These are phyloP conservation scores for Phymatocera aterrima DNA, from an alignment of 2,888 invertebrate genomes.

Conservation along the genomic window DNA sequence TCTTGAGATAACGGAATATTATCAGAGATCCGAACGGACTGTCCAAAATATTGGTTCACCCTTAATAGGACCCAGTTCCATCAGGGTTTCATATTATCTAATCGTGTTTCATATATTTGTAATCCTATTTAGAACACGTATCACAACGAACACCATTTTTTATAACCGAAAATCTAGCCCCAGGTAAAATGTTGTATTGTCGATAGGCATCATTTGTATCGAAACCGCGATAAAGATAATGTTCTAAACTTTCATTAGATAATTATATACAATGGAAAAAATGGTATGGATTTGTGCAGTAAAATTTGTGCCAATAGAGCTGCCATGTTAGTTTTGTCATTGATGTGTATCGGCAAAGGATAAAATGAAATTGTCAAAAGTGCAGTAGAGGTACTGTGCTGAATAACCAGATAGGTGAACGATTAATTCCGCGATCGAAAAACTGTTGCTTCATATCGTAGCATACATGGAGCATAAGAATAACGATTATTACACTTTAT, in stretches of 20 bases:
- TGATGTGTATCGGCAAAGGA: neutral
- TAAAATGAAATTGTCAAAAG: neutral
- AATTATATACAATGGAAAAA: too few species aligned
- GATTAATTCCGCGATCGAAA: neutral
- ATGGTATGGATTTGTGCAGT: neutral
- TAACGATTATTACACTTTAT: too few species aligned
- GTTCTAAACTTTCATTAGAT: neutral
- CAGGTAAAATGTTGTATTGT: neutral
- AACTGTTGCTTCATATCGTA: neutral
- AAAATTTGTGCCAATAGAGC: constrained; percentile 8
- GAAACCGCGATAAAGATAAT: neutral
- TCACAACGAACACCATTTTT: too few species aligned
- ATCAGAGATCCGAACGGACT: too few species aligned
- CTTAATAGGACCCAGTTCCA: too few species aligned
- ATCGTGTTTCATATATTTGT: too few species aligned
- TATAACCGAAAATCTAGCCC: neutral
- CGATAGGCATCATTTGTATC: neutral
- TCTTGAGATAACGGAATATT: too few species aligned
- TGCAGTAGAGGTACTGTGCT: neutral
- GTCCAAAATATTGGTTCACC: too few species aligned
- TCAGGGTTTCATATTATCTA: too few species aligned
- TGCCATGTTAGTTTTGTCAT: neutral
- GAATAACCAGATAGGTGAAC: neutral
- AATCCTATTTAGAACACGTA: too few species aligned
- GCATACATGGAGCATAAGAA: too few species aligned